Base-by-base conservation (phyloP, 1,140 invertebrate genomes). In the Physella acuta region DNA sequence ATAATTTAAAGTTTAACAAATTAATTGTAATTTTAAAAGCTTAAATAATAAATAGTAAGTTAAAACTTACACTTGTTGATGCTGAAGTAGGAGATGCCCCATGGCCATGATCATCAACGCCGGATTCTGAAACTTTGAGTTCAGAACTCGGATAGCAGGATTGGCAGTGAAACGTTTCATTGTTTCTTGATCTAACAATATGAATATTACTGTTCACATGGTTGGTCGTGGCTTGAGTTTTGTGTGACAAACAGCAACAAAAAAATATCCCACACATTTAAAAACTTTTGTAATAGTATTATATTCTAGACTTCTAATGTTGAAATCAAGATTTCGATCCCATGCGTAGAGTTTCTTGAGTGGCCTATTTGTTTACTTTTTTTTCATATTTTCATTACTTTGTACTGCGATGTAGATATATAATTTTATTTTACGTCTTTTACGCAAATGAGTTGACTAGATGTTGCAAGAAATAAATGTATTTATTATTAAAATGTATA, bases 191-290 rank as follows among this genome's bases (percentile, higher is more conserved):
- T 20, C 11, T 31, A 30, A 20, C 3, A 2, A 59, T 59, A 36
- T 8, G 20, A 33, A 33, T 33, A 20, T 17, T 33, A 8, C 1
- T 59, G 33, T 20, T 30, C 26, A 30, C 56, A 30, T 33, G 26
- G 26, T 59, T 31, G 26, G 33, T 11, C 8, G 26, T 30, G n/a
- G 17, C n/a, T 55, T 30, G 5, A 28, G n/a, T n/a, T 53, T 14
- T 24, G 11, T 68, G 59, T 5, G 53, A 53, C 60, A 68, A 20
- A 1, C 33, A 28, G 36, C 61, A 66, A 33, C 65, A 39, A 28
- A 49, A 73, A 31, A 62, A 67, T n/a, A 73, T 73, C 4, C 71
- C 67, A 56, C 71, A 70, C 71, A 70, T 73, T 31, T 14, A 51
- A 20, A 24, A n/a, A 3, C 39, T 59, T 26, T 28, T 44, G 39